Evolutionary conservation across 2,888 invertebrate species (phyloP).

Genomic region (Synanthedon vespiformis): DNA sequence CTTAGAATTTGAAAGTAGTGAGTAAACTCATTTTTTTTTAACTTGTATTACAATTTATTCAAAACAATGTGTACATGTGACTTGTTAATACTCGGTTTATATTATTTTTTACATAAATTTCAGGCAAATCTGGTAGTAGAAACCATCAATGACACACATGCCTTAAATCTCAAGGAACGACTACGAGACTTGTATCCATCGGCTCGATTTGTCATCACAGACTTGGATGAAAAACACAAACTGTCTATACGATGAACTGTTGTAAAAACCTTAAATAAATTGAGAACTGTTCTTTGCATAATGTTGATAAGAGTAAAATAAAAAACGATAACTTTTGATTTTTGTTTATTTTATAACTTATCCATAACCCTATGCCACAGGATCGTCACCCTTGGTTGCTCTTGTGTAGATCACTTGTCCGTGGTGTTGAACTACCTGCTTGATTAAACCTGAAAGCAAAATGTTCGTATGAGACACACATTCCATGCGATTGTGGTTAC

Average conservation of each 20-base stretch:
- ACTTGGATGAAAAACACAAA: constrained; percentile 41
- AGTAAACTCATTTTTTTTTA: too few relatives aligned
- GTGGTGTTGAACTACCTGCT: constrained; percentile 95
- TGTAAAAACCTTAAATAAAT: constrained; percentile 3
- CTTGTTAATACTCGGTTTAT: background rate
- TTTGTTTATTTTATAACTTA: constrained; percentile 58
- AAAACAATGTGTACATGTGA: too few relatives aligned
- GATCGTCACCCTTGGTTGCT: constrained; percentile 94
- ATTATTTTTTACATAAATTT: constrained; percentile 5
- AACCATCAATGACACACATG: constrained; percentile 48
- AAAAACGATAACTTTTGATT: constrained; percentile 16
- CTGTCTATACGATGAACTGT: constrained; percentile 3
- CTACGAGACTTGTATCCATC: constrained; percentile 41
- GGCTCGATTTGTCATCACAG: constrained; percentile 38
- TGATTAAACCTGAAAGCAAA: constrained; percentile 82
- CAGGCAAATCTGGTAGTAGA: constrained; percentile 60
- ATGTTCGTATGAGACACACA: background rate
- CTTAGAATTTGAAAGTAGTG: too few relatives aligned
- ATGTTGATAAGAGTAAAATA: constrained; percentile 3
- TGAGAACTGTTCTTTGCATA: background rate
- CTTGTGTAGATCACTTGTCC: constrained; percentile 98
- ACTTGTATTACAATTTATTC: too few relatives aligned
- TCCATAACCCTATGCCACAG: constrained; percentile 74
- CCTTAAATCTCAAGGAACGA: constrained; percentile 37
- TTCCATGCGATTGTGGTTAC: background rate